Evolutionary conservation across 2,888 invertebrate genomes (phyloP), one percentile per base, ranked within the genome.

Genomic region (Drosophila tanythrix): DNA sequence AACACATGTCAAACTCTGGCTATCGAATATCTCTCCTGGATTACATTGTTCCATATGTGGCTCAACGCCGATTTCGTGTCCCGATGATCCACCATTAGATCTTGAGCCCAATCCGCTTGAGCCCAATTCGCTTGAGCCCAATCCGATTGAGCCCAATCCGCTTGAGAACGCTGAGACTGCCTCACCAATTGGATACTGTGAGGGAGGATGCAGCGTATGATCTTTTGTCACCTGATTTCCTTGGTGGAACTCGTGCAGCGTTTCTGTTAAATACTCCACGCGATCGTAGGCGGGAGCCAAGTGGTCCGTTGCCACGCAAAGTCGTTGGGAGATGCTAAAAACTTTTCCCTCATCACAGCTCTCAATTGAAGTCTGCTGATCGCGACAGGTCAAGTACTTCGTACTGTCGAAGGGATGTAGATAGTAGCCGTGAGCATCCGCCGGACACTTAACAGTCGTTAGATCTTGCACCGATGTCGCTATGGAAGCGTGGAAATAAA

Each of bases 381-480:
- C 94, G 94, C 94, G 95, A 83, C 96, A 96, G 81, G 94, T 95
- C 11, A 96, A 92, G 83, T 95, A 96, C 83, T 95, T 94, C 65
- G 95, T 94, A 82, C 96, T 96, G 68, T 95, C 95, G 33, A 92
- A 92, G 2, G 92, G 92, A 83, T 92, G 89, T 38, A 92, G 60
- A 56, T 81, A 92, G 33, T 95, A 87, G 0, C 95, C 96, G 62
- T 92, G 93, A 4, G 92, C 88, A 46, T 93, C 92, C 2, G 88
- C 81, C 0, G 94, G 94, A 88, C 95, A 95, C 63, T 91, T 88
- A 1, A 93, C 90, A 0, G 72, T 78, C 2, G 84, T 79, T 0
- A 76, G 61, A 31, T 82, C 89, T 33, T 65, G 65, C 70, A 79
- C 56, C 3, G 65, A 27, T 93, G 94, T 67, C 10, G 64, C 83